Conservation (phyloP, 2,888 invertebrate genomes). For the Andrena fulva region DNA sequence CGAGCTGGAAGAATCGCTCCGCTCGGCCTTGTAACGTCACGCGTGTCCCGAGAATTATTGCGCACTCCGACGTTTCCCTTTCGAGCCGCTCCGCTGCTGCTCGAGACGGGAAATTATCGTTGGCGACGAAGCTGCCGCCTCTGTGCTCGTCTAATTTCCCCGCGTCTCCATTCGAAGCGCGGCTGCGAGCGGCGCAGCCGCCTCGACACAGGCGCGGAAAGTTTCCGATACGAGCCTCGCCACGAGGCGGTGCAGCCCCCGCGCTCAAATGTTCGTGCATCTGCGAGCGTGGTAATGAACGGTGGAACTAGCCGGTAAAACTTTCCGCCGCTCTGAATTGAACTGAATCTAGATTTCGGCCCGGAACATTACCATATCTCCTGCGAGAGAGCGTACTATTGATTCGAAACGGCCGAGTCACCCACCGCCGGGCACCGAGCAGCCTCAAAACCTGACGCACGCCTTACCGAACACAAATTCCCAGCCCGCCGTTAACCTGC, state of each 20-base stretch:
- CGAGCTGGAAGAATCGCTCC: slow-evolving; percentile 8
- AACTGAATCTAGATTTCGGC: slow-evolving; percentile 64
- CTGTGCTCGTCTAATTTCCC: background rate
- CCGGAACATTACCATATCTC: slow-evolving; percentile 62
- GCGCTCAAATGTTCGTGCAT: slow-evolving; percentile 62
- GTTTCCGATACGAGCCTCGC: slow-evolving; percentile 52
- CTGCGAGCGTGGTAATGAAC: slow-evolving; percentile 63
- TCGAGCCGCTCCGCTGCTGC: background rate
- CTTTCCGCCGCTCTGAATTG: slow-evolving; percentile 62
- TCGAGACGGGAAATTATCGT: background rate
- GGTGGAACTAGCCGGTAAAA: slow-evolving; percentile 58
- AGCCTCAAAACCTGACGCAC: slow-evolving; percentile 18
- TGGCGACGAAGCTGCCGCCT: slow-evolving; percentile 6
- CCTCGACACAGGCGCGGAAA: slow-evolving; percentile 27
- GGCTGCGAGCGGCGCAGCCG: background rate
- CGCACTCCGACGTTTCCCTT: slow-evolving; percentile 35
- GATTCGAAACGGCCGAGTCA: slow-evolving; percentile 54
- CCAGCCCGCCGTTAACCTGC: slow-evolving; percentile 25
- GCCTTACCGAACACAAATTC: slow-evolving; percentile 14
- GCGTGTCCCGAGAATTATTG: slow-evolving; percentile 47
- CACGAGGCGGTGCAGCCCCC: background rate
- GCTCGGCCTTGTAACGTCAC: slow-evolving; percentile 52
- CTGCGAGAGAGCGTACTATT: slow-evolving; percentile 54
- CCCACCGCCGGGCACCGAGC: background rate
- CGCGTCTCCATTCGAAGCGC: background rate